Conservation (phyloP, 2,888 invertebrate species). For the Vesta saturnalis region DNA sequence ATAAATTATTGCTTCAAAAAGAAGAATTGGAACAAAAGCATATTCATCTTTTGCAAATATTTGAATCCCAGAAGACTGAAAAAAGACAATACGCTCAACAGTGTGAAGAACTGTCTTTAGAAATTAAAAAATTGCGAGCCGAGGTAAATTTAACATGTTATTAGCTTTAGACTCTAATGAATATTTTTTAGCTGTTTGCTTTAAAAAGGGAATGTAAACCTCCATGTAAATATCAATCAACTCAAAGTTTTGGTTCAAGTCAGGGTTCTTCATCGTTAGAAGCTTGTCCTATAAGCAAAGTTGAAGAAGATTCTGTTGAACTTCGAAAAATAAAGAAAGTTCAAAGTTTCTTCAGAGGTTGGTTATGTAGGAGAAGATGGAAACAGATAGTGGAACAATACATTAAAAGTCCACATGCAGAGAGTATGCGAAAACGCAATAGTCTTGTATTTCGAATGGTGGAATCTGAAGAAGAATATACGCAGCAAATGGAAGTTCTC, state of each 20-base stretch:
- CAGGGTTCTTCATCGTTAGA: slow-evolving; percentile 49
- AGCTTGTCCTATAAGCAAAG: slow-evolving; percentile 35
- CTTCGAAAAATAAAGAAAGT: slow-evolving; percentile 88
- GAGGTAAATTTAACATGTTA: slow-evolving; percentile 70
- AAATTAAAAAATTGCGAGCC: slow-evolving; percentile 87
- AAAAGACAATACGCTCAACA: slow-evolving; percentile 95
- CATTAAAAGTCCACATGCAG: slow-evolving; percentile 93
- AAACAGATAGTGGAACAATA: slow-evolving; percentile 95
- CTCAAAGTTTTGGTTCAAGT: slow-evolving; percentile 51
- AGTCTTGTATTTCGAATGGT: slow-evolving; percentile 91
- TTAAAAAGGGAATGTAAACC: slow-evolving; percentile 84
- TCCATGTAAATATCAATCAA: slow-evolving; percentile 54
- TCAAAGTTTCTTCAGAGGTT: slow-evolving; percentile 93
- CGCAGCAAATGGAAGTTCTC: slow-evolving; percentile 87
- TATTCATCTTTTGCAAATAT: slow-evolving; percentile 86
- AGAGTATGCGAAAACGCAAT: slow-evolving; percentile 92
- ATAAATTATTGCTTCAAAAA: slow-evolving; percentile 87
- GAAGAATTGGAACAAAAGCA: slow-evolving; percentile 94
- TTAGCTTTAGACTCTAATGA: not conserved
- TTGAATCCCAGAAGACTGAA: slow-evolving; percentile 91
- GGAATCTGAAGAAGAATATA: slow-evolving; percentile 92
- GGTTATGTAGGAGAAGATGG: slow-evolving; percentile 92
- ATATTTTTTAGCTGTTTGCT: slow-evolving; percentile 73
- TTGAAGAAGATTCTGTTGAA: slow-evolving; percentile 73
- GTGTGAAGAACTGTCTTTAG: slow-evolving; percentile 87